Base-by-base conservation (phyloP, 2,888 invertebrate genomes). In the Ophioninae sp. region DNA sequence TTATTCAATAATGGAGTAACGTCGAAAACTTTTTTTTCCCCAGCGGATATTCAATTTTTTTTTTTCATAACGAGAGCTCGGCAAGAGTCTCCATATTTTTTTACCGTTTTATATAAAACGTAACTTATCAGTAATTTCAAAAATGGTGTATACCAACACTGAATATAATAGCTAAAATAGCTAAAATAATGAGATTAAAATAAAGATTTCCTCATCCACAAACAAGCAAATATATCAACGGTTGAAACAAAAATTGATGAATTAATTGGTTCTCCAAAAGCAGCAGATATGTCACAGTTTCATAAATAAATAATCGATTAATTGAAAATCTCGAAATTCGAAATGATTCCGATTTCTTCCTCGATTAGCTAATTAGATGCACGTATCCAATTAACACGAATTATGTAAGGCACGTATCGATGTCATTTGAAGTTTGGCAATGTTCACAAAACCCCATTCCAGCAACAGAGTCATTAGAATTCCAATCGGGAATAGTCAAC, bases 331-430 rank as follows among this genome's bases (percentile, higher is more conserved):
- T 6, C 20, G n/a, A 23, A 37, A 56, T 51, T 67, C 22, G 8
- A 56, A 51, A 56, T 44, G 51, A 65, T 56, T 75, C 69, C 71
- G 30, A 30, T 30, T 30, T 30, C 30, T 30, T 30, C 30, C 30
- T 1, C 30, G 30, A 30, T 30, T 30, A 30, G 30, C 1, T 30
- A 30, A 30, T 30, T 30, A 30, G 30, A 30, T 3, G 30, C 30
- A 30, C 30, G 30, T 30, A 30, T 30, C 3, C 30, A 1, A 30
- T 30, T 30, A 30, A 30, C 30, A 30, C 30, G 30, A 30, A 30
- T 30, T 30, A 30, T 30, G 1, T 30, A 30, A 30, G 30, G 30
- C 30, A 30, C 30, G 30, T 30, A 30, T 30, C 1, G 30, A 51
- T 17, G 51, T 17, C 17, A 13, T 13, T 17, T 13, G 13, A 13